Evolutionary conservation across 2,888 invertebrate genomes (phyloP).

Genomic region (Pammene fasciana): DNA sequence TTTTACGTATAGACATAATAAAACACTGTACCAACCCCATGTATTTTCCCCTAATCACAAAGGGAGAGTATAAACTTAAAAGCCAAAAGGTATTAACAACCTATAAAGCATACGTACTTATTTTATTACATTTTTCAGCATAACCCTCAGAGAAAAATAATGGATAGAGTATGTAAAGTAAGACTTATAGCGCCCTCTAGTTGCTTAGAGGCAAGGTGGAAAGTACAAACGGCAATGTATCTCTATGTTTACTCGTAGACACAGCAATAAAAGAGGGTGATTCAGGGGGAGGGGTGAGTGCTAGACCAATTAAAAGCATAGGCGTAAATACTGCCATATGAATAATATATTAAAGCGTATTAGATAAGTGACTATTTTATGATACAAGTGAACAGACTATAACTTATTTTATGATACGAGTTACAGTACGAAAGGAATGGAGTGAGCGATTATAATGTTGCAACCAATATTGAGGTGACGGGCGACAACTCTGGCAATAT

Average conservation of each 20-base stretch:
- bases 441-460: too few relatives aligned
- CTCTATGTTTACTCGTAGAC: conserved; percentile 52
- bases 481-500: too few relatives aligned
- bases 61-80: neutral
- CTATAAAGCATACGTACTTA: neutral
- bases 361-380: conserved; percentile 1
- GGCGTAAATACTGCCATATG: conserved; percentile 12
- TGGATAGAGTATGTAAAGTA: conserved; percentile 53
- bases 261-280: conserved; percentile 53
- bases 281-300: conserved; percentile 44
- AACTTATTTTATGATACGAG: too few relatives aligned
- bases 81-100: conserved; percentile 3
- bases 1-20: conserved; percentile 20
- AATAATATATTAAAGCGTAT: conserved; percentile 7
- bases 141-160: conserved; percentile 63
- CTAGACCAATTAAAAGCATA: conserved; percentile 45
- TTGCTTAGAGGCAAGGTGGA: conserved; percentile 60
- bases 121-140: conserved; percentile 5
- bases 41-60: conserved; percentile 42
- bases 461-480: too few relatives aligned
- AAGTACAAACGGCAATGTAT: conserved; percentile 54
- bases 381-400: neutral
- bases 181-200: conserved; percentile 53
- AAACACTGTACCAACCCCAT: conserved; percentile 24
- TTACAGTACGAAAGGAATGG: too few relatives aligned